phyloP scores from a whole-genome alignment of 2,113 vertebrate genomes.

The Boleophthalmus pectinirostris region DNA sequence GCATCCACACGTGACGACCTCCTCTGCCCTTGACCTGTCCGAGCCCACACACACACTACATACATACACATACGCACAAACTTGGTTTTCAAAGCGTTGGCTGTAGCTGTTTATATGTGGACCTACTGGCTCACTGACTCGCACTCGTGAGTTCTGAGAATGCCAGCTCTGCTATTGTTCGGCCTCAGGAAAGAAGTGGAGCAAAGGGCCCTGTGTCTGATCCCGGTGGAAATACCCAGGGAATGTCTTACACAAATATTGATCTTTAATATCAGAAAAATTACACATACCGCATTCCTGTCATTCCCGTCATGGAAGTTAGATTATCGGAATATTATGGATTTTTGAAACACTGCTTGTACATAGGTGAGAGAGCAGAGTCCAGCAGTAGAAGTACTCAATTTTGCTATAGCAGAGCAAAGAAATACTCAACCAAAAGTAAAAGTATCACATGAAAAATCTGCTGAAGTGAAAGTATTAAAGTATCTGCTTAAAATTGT shows the following conservation, averaged over 20 bases:
- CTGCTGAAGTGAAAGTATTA: too few relatives aligned
- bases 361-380: too few relatives aligned
- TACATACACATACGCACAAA: slow-evolving; percentile 32
- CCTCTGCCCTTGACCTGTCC: slow-evolving; percentile 25
- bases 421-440: too few relatives aligned
- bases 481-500: too few relatives aligned
- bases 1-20: slow-evolving; percentile 38
- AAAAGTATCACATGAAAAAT: too few relatives aligned
- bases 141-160: slow-evolving; percentile 7
- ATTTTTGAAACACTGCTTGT: background rate
- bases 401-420: too few relatives aligned
- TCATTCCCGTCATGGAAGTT: slow-evolving; percentile 9
- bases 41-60: slow-evolving; percentile 27
- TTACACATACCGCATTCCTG: slow-evolving; percentile 34
- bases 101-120: slow-evolving; percentile 40
- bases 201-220: slow-evolving; percentile 44
- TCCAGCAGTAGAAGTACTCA: too few relatives aligned
- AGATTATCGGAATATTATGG: slow-evolving; percentile 2
- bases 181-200: slow-evolving; percentile 39
- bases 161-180: slow-evolving; percentile 43
- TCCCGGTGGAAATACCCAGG: slow-evolving; percentile 41
- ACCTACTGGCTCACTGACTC: slow-evolving; percentile 33
- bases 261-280: slow-evolving; percentile 58
- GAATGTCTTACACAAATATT: slow-evolving; percentile 58
- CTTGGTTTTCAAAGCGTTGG: slow-evolving; percentile 55